Base-by-base conservation (phyloP, 2,797 vertebrate genomes). In the Darevskia nairensis region DNA sequence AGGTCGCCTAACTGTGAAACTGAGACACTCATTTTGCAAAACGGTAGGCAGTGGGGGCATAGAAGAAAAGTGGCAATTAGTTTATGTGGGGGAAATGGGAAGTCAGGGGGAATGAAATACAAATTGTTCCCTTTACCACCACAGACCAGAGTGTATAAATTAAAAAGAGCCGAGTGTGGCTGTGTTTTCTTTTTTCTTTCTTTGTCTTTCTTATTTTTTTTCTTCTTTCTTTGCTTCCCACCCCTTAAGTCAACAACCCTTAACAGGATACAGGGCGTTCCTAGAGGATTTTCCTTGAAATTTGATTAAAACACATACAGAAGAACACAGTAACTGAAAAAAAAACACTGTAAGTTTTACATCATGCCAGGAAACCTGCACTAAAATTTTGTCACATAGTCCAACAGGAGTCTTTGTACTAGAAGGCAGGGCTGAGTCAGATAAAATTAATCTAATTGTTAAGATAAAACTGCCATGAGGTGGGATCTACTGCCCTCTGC, bases 401-500 rank as follows among this genome's bases (percentile, higher is more conserved):
- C 91, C 88, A 81, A 66, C 78, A 72, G 80, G 88, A 61, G 64
- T 82, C 85, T 85, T 80, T 7, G 39, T 5, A 32, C 5, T 17
- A 87, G 86, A 64, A 89, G 91, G 46, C 59, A 88, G 76, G 44
- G 86, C 79, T 87, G 69, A 78, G 6, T 27, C 21, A 90, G 81
- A 90, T 68, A 90, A 76, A 66, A 55, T 19, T 71, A 46, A 25
- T 61, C 68, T 7, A 0, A 32, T 39, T 10, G 0, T 80, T 69
- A 13, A 6, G 5, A 19, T 39, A 83, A 44, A 72, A 69, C 76
- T 85, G 59, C 27, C 89, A 92, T 91, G 90, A 93, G 83, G 76
- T 72, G 93, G 95, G 85, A 87, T 95, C 84, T 88, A 82, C 89
- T 93, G 95, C 95, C 95, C 94, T 93, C 95, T 96, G 13, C 94